phyloP scores from a whole-genome alignment of 2,888 invertebrate genomes.

The Tenthredo distinguenda region DNA sequence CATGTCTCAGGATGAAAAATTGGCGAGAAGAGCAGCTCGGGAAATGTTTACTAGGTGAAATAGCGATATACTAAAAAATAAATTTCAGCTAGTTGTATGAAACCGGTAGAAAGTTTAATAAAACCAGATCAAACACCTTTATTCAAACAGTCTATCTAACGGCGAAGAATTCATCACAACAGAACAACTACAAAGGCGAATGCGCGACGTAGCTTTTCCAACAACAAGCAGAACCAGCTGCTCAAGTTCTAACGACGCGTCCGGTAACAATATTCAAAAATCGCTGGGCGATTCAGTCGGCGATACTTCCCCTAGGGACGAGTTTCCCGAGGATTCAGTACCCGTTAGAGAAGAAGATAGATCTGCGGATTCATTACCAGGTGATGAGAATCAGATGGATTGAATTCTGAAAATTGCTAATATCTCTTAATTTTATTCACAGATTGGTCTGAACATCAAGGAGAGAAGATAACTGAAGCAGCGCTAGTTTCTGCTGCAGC shows the following conservation, averaged over 20 bases:
- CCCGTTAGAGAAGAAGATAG: constrained; percentile 62
- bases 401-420: neutral
- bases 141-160: constrained; percentile 85
- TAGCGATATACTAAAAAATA: neutral
- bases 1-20: constrained; percentile 92
- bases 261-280: constrained; percentile 63
- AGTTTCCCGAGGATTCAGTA: constrained; percentile 63
- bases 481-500: constrained; percentile 90
- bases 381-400: constrained; percentile 57
- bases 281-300: constrained; percentile 62
- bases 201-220: constrained; percentile 81
- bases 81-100: neutral
- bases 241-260: constrained; percentile 54
- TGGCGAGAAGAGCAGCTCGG: constrained; percentile 92
- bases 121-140: neutral
- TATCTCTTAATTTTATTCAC: constrained; percentile 58
- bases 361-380: constrained; percentile 61
- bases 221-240: constrained; percentile 59
- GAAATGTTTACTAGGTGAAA: constrained; percentile 90
- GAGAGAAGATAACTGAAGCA: constrained; percentile 88
- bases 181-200: constrained; percentile 88
- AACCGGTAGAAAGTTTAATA: neutral
- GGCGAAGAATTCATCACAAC: constrained; percentile 93
- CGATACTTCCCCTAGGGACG: constrained; percentile 66
- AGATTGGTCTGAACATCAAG: constrained; percentile 77